A percentile compares a stretch with the other conserved stretches of the same genome.
Evolutionary conservation across 2,888 invertebrate species (phyloP).

Genomic region (Drosophila borborema): DNA sequence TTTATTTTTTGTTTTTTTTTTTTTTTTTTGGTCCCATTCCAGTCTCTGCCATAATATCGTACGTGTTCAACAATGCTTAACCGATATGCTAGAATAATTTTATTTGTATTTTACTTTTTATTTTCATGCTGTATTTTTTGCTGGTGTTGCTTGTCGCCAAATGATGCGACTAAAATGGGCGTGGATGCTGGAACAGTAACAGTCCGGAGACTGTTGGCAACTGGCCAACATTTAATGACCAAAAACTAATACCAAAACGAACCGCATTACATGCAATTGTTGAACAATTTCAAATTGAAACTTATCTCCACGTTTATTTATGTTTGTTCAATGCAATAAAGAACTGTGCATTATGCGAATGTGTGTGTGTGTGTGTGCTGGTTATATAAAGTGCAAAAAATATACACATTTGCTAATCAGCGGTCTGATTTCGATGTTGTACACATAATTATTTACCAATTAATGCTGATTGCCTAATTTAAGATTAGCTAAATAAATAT

Average conservation of each 20-base stretch:
- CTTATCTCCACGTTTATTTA: slow-evolving; percentile 49
- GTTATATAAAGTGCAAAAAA: background rate
- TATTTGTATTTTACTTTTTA: slow-evolving; percentile 43
- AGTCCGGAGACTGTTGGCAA: slow-evolving; percentile 25
- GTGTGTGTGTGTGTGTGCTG: background rate
- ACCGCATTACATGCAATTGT: slow-evolving; percentile 42
- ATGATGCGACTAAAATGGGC: slow-evolving; percentile 56
- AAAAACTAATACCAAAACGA: slow-evolving; percentile 53
- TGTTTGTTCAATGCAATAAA: slow-evolving; percentile 22
- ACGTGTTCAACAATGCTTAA: slow-evolving; percentile 59
- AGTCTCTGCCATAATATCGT: slow-evolving; percentile 38
- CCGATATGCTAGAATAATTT: slow-evolving; percentile 60
- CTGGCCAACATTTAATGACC: slow-evolving; percentile 58
- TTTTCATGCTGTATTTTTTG: background rate
- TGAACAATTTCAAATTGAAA: slow-evolving; percentile 55
- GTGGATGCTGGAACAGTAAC: slow-evolving; percentile 13
- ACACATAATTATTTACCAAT: slow-evolving; percentile 19
- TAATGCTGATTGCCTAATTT: slow-evolving; percentile 19
- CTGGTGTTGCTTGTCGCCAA: slow-evolving; percentile 46
- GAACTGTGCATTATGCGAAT: slow-evolving; percentile 7
- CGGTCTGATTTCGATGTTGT: slow-evolving; percentile 19
- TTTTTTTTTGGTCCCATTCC: slow-evolving; percentile 4
- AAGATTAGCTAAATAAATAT: slow-evolving; percentile 4
- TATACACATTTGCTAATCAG: slow-evolving; percentile 22
- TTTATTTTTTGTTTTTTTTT: slow-evolving; percentile 4